Conservation (phyloP, 1,140 invertebrate genomes). For the Armadillidium nasatum region DNA sequence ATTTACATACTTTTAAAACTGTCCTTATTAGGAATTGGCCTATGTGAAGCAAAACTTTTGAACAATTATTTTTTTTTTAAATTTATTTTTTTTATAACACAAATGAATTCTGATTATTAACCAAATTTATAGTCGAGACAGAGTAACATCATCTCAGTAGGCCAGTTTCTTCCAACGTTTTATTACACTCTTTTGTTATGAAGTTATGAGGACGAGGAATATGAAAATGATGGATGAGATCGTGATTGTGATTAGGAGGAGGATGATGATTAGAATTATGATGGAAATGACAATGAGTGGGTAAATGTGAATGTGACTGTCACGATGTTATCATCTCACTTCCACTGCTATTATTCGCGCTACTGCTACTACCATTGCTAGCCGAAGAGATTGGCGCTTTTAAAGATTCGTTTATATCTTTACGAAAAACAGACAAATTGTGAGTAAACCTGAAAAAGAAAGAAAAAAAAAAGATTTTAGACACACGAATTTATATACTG, state of each 20-base stretch:
- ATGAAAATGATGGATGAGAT: too few relatives aligned
- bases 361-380: slow-evolving; percentile 30
- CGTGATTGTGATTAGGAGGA: background rate
- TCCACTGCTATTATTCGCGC: slow-evolving; percentile 27
- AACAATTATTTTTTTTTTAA: too few relatives aligned
- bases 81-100: background rate
- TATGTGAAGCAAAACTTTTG: too few relatives aligned
- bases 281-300: slow-evolving; percentile 4
- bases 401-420: slow-evolving; percentile 90
- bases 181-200: slow-evolving; percentile 17
- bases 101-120: background rate
- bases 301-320: slow-evolving; percentile 30
- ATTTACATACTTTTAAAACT: too few relatives aligned
- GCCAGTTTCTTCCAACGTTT: background rate
- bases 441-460: slow-evolving; percentile 93
- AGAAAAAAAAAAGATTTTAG: too few relatives aligned
- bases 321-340: slow-evolving; percentile 45
- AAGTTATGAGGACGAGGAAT: too few relatives aligned
- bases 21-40: too few relatives aligned
- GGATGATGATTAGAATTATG: slow-evolving; percentile 23
- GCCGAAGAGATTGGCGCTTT: slow-evolving; percentile 64
- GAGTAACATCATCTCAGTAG: background rate
- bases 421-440: slow-evolving; percentile 90
- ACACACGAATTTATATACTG: too few relatives aligned
- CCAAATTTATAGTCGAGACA: background rate